phyloP scores from a whole-genome alignment of 2,113 vertebrate genomes.

The Amphilophus citrinellus region DNA sequence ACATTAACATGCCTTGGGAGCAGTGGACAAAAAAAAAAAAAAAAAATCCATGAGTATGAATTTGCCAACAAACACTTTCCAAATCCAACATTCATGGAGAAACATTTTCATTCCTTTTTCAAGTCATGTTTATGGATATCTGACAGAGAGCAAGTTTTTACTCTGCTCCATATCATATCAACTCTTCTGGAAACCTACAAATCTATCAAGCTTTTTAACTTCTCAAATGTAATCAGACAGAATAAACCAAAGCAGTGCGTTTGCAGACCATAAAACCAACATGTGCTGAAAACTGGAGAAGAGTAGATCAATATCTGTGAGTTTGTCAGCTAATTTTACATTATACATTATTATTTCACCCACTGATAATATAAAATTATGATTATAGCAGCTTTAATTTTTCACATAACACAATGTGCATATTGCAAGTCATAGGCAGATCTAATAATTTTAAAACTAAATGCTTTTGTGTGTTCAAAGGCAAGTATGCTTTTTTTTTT shows the following conservation, averaged over 20 bases:
- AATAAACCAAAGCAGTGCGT: neutral
- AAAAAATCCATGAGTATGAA: neutral
- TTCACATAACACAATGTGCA: neutral
- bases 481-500: too few relatives aligned
- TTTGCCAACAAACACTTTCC: neutral
- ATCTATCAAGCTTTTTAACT: neutral
- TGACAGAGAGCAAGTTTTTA: neutral
- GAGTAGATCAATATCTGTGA: too few relatives aligned
- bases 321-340: neutral
- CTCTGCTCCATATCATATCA: neutral
- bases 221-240: neutral
- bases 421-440: neutral
- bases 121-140: neutral
- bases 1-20: neutral
- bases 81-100: neutral
- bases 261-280: neutral
- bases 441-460: too few relatives aligned
- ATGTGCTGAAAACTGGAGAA: neutral
- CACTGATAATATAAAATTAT: neutral
- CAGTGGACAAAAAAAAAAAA: accelerated
- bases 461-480: neutral
- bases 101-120: neutral
- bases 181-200: neutral
- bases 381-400: neutral
- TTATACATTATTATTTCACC: neutral